Conservation (phyloP, 2,888 invertebrate genomes). For the Ganaspis brasiliensis region DNA sequence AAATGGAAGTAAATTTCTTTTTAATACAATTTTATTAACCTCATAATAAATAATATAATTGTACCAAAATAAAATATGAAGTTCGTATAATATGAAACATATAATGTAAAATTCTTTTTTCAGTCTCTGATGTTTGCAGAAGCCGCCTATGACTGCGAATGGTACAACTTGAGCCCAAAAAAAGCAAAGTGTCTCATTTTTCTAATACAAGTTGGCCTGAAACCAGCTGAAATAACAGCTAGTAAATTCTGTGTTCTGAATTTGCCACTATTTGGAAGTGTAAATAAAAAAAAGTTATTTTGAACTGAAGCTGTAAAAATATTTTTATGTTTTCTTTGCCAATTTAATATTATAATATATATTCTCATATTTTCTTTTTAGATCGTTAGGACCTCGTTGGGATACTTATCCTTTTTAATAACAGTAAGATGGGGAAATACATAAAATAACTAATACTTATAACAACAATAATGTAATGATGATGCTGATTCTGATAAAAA, state of each 20-base stretch:
- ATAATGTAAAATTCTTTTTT: background rate
- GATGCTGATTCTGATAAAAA: too few species aligned
- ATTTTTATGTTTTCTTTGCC: too few species aligned
- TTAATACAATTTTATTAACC: background rate
- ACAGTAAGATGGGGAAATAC: too few species aligned
- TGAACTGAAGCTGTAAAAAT: too few species aligned
- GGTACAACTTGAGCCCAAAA: conserved; percentile 58
- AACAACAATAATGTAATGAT: too few species aligned
- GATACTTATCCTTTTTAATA: too few species aligned
- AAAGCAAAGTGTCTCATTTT: conserved; percentile 55
- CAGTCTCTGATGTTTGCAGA: conserved; percentile 54
- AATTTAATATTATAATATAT: too few species aligned
- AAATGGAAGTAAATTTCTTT: conserved; percentile 39
- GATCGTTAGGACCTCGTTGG: too few species aligned
- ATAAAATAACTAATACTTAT: too few species aligned
- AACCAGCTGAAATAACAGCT: conserved; percentile 60
- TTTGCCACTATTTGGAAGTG: conserved; percentile 51
- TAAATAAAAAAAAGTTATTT: too few species aligned
- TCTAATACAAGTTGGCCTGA: conserved; percentile 50
- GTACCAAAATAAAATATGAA: background rate
- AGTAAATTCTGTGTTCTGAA: conserved; percentile 60
- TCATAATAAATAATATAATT: background rate
- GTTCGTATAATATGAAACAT: too few species aligned
- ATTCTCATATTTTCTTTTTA: too few species aligned
- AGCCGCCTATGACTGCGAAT: conserved; percentile 58